These are phyloP conservation scores for Ceratotherium simum DNA, from an alignment of 2,113 vertebrate genomes.

Conservation along the genomic window DNA sequence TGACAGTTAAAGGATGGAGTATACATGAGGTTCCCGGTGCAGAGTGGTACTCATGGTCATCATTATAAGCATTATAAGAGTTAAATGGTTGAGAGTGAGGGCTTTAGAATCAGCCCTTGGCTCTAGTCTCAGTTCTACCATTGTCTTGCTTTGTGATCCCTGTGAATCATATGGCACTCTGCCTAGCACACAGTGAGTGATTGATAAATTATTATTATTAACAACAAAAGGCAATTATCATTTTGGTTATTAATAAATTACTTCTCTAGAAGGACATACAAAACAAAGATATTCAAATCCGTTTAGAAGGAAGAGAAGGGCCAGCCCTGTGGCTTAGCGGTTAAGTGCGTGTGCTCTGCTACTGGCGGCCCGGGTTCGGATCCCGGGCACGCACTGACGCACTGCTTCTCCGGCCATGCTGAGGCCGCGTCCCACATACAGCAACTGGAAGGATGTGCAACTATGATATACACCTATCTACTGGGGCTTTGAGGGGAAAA, in stretches of 20 bases:
- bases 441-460: no score
- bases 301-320: neutral
- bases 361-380: no score
- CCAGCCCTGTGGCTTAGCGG: no score
- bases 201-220: neutral
- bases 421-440: no score
- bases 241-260: neutral
- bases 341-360: no score
- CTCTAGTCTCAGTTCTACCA: neutral
- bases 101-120: neutral
- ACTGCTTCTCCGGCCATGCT: no score
- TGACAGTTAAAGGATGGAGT: neutral
- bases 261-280: neutral
- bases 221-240: neutral
- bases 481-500: no score
- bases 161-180: neutral
- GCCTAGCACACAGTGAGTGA: neutral
- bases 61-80: accelerated
- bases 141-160: neutral
- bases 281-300: neutral
- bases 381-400: no score
- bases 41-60: neutral
- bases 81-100: neutral
- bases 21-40: accelerated
- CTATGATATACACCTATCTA: no score